Base-by-base conservation (phyloP, 2,797 vertebrate species). In the Acanthurus tractus region DNA sequence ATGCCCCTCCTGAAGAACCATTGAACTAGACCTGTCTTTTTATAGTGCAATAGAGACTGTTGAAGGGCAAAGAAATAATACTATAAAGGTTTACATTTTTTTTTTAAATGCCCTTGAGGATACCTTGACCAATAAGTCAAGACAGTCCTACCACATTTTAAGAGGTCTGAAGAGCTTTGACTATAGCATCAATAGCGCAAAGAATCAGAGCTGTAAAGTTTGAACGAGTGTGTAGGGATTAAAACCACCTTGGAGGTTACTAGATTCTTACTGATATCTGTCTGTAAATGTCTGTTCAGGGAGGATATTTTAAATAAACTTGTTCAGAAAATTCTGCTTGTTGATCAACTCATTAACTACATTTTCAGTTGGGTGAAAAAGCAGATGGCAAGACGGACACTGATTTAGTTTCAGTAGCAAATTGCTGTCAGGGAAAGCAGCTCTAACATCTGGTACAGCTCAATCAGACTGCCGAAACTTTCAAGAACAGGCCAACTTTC, bases 1-100 rank as follows among this genome's bases (percentile, higher is more conserved):
- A 70, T 78, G 90, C 88, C 90, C 89, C 58, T 91, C 89, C 58
- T 95, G 82, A 96, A 67, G 72, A 66, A 69, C 42, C 66, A 48
- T n/a, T 55, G 36, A 79, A 79, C 22, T 46, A 81, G 56, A 45
- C 20, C 66, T 29, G 46, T 63, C 34, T 29, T 45, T 65, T 59
- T n/a, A 46, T 57, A 62, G 20, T 79, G 22, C 48, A 58, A 29
- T 63, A 48, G 13, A 74, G 54, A 55, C 53, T 29, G 25, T 1
- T 10, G 17, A 49, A 34, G 73, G 75, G 79, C 15, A 4, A 81
- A 68, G 2, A 75, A 75, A 84, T 73, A 75, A 73, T 83, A 59
- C 36, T 34, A 63, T 15, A 29, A 44, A 38, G 63, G 18, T 42
- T 68, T 57, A 50, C 82, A 70, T n/a, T 54, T 61, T 38, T 38